These are phyloP conservation scores for Philopedon plagiatum DNA, from an alignment of 2,888 invertebrate genomes.

Conservation along the genomic window DNA sequence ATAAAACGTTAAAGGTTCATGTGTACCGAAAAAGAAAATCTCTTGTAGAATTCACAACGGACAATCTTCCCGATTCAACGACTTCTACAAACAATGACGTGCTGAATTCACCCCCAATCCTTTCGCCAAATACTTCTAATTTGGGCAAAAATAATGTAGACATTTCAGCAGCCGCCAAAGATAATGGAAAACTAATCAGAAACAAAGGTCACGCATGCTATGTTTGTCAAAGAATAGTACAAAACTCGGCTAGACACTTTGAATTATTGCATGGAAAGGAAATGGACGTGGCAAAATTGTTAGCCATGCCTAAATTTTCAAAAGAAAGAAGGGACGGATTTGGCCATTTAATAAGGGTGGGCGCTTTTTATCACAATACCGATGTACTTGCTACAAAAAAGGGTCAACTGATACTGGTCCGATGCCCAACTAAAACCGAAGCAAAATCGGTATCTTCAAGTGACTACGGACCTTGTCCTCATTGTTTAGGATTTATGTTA, in stretches of 20 bases:
- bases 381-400: slow-evolving; percentile 21
- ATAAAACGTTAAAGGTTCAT: neutral
- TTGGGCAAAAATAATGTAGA: neutral
- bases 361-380: slow-evolving; percentile 22
- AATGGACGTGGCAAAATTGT: slow-evolving; percentile 25
- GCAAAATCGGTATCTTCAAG: slow-evolving; percentile 5
- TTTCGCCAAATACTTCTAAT: neutral
- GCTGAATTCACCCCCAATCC: neutral
- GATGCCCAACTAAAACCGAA: slow-evolving; percentile 17
- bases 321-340: slow-evolving; percentile 20
- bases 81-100: neutral
- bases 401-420: slow-evolving; percentile 17
- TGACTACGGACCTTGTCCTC: slow-evolving; percentile 28
- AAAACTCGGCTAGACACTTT: slow-evolving; percentile 34
- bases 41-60: neutral
- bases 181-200: slow-evolving; percentile 19
- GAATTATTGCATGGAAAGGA: slow-evolving; percentile 25
- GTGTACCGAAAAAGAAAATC: neutral
- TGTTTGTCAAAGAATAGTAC: slow-evolving; percentile 27
- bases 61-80: neutral
- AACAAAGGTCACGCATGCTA: slow-evolving; percentile 35
- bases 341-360: slow-evolving; percentile 15
- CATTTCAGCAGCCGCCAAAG: slow-evolving; percentile 11
- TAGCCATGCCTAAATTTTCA: slow-evolving; percentile 23
- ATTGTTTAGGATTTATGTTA: slow-evolving; percentile 35